phyloP scores from a whole-genome alignment of 1,140 invertebrate species.

The Cyclina sinensis region DNA sequence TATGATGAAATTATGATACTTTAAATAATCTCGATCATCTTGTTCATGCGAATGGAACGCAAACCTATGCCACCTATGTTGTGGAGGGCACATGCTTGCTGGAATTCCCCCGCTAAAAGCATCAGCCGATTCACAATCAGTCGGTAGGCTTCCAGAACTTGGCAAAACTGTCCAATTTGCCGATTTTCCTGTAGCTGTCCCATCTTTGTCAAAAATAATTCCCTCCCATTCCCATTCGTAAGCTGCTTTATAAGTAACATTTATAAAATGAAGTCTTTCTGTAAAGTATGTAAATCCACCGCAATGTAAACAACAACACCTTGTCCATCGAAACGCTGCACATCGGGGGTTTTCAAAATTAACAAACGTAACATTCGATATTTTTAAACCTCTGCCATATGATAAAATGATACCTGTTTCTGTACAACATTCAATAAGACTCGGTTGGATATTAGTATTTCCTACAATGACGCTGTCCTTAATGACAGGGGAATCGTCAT shows the following conservation, averaged over 20 bases:
- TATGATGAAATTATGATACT: conserved; percentile 72
- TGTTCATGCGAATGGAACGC: no score
- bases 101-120: conserved; percentile 64
- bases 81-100: conserved; percentile 73
- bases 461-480: conserved; percentile 75
- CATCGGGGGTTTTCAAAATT: conserved; percentile 74
- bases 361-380: conserved; percentile 73
- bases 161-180: conserved; percentile 68
- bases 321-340: conserved; percentile 70
- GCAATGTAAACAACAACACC: conserved; percentile 68
- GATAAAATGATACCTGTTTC: conserved; percentile 74
- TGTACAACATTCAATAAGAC: conserved; percentile 59
- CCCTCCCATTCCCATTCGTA: conserved; percentile 77
- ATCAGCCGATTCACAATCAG: not conserved
- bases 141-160: conserved; percentile 68
- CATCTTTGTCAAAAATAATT: conserved; percentile 75
- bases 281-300: conserved; percentile 74
- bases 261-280: conserved; percentile 63
- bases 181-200: conserved; percentile 70
- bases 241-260: conserved; percentile 73
- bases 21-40: conserved; percentile 69
- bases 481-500: conserved; percentile 64
- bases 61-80: conserved; percentile 79
- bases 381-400: conserved; percentile 71
- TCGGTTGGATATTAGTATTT: conserved; percentile 59